Evolutionary conservation across 2,888 invertebrate genomes (phyloP).

Genomic region (Lymantria dispar): DNA sequence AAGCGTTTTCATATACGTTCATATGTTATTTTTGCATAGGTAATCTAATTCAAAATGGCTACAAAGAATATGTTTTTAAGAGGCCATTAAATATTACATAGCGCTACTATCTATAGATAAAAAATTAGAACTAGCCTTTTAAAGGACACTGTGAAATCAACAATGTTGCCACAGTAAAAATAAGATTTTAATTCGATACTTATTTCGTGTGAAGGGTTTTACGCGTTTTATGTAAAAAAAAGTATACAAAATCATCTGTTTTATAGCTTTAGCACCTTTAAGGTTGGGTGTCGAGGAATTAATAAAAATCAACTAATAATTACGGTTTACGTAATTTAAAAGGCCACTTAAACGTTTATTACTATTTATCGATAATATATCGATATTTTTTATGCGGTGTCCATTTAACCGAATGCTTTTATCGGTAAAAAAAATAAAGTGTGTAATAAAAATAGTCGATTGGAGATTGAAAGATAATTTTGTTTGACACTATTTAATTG

Average conservation of each 20-base stretch:
- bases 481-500: conserved; percentile 24
- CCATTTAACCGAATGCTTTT: conserved; percentile 31
- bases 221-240: conserved; percentile 12
- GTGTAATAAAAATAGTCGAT: conserved; percentile 26
- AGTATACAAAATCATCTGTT: conserved; percentile 12
- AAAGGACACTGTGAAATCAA: conserved; percentile 16
- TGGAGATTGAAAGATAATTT: conserved; percentile 10
- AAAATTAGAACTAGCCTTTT: neutral
- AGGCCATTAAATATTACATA: neutral
- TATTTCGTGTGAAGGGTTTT: conserved; percentile 25
- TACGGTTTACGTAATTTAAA: conserved; percentile 34
- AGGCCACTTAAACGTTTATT: conserved; percentile 22
- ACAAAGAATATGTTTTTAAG: neutral
- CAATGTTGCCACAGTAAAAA: conserved; percentile 22
- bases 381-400: conserved; percentile 28
- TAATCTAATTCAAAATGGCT: too few species aligned
- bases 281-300: conserved; percentile 27
- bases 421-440: conserved; percentile 18
- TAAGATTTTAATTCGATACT: conserved; percentile 30
- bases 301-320: conserved; percentile 33
- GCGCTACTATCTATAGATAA: neutral
- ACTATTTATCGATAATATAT: conserved; percentile 29
- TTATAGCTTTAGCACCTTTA: conserved; percentile 31
- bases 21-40: too few species aligned
- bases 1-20: too few species aligned